Percentiles rank a stretch among this genome's conserved stretches.
Conservation (phyloP, 2,797 vertebrate genomes). For the Dromococcyx pavoninus region DNA sequence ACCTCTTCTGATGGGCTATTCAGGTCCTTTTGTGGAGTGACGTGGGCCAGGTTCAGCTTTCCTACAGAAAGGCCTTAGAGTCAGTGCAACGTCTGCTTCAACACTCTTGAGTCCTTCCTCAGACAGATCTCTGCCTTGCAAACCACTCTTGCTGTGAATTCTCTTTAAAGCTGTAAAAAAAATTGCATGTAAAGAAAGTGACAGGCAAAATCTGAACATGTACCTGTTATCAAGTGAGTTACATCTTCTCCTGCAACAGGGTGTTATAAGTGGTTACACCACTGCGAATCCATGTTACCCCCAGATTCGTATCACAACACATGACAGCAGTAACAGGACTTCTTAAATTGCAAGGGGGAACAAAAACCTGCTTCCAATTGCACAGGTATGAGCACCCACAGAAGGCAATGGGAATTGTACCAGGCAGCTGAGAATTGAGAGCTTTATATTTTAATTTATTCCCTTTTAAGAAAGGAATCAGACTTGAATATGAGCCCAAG, state of each 20-base stretch:
- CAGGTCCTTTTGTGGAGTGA: neutral
- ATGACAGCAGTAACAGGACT: neutral
- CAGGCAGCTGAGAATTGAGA: neutral
- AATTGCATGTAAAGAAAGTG: neutral
- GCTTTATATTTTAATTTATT: slow-evolving; percentile 6
- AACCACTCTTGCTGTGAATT: neutral
- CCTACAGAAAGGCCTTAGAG: neutral
- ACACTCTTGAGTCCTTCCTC: neutral
- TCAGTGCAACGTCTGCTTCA: neutral
- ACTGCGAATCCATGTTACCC: neutral
- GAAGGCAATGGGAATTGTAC: neutral
- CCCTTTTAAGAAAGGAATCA: slow-evolving; percentile 13
- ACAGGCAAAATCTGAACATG: neutral
- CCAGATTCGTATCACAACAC: neutral
- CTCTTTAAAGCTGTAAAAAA: neutral
- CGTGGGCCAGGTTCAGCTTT: neutral
- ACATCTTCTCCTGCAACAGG: neutral
- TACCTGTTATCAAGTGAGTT: neutral
- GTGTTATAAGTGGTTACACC: neutral
- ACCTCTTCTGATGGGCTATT: neutral
- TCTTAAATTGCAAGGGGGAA: neutral
- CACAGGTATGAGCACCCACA: neutral
- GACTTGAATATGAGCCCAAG: neutral
- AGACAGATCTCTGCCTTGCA: neutral
- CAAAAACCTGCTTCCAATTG: neutral